These are phyloP conservation scores for Globodera rostochiensis DNA, from an alignment of 1,140 invertebrate genomes.

Conservation along the genomic window DNA sequence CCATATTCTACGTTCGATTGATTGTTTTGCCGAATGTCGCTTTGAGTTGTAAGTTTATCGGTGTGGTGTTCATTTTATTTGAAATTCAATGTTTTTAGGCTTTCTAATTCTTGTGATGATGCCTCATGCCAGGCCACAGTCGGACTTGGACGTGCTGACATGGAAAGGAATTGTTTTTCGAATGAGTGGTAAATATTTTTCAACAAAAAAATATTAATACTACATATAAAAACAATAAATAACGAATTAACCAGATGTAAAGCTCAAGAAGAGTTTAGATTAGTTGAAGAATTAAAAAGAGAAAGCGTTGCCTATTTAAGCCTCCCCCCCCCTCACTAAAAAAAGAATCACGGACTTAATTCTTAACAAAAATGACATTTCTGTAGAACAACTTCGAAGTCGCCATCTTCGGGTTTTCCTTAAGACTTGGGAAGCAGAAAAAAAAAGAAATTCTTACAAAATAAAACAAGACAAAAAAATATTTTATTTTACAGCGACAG, in stretches of 20 bases:
- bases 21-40: not conserved
- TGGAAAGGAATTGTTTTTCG: slow-evolving; percentile 4
- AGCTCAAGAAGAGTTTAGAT: too few species aligned
- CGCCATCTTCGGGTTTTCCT: too few species aligned
- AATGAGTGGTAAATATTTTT: slow-evolving; percentile 14
- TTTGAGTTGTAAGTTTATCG: slow-evolving; percentile 7
- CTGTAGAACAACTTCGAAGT: too few species aligned
- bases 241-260: too few species aligned
- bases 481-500: slow-evolving; percentile 15
- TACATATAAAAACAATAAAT: not conserved
- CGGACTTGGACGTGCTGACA: slow-evolving; percentile 14
- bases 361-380: too few species aligned
- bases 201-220: slow-evolving; percentile 9
- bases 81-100: not conserved
- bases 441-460: too few species aligned
- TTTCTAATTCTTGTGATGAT: not conserved
- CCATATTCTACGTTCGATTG: slow-evolving; percentile 18
- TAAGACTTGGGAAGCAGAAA: too few species aligned
- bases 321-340: too few species aligned
- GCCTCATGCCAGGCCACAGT: slow-evolving; percentile 12
- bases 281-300: too few species aligned
- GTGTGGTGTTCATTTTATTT: not conserved
- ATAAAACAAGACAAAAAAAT: too few species aligned
- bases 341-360: too few species aligned
- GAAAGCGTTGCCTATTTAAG: too few species aligned